Percentiles rank a stretch among this genome's conserved stretches.
Evolutionary conservation across 2,113 vertebrate genomes (phyloP).

Genomic region (Corydoras sp.): DNA sequence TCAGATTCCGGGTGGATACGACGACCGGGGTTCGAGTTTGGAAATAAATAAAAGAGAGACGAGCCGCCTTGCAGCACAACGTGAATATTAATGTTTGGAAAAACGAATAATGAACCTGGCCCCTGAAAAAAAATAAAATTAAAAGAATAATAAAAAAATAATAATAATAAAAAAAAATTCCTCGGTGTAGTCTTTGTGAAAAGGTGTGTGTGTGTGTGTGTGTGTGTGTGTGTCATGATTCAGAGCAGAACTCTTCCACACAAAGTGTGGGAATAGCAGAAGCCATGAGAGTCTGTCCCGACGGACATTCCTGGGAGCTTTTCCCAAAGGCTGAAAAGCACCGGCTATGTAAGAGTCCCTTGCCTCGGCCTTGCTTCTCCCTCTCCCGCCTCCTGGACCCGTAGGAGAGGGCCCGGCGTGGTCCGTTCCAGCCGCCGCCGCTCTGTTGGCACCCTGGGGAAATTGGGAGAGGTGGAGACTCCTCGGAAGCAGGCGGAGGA

Average conservation of each 20-base stretch:
- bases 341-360: neutral
- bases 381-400: conserved; percentile 9
- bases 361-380: neutral
- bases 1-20: conserved; percentile 30
- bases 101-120: too few species aligned
- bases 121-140: too few species aligned
- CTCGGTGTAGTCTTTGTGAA: neutral
- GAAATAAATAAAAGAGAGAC: conserved; percentile 1
- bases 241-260: neutral
- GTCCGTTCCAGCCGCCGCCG: conserved; percentile 3
- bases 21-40: neutral
- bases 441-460: neutral
- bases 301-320: conserved; percentile 19
- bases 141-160: too few species aligned
- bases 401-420: neutral
- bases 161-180: too few species aligned
- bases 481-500: conserved; percentile 25
- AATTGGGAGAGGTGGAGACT: conserved; percentile 30
- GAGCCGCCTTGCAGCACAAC: conserved; percentile 16
- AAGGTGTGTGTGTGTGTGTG: neutral
- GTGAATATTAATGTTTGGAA: conserved; percentile 9
- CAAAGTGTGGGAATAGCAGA: neutral
- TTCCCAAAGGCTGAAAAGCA: conserved; percentile 18
- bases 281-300: neutral
- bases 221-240: neutral